Base-by-base conservation (phyloP, 2,797 vertebrate species). In the Gymnothorax reevesii region DNA sequence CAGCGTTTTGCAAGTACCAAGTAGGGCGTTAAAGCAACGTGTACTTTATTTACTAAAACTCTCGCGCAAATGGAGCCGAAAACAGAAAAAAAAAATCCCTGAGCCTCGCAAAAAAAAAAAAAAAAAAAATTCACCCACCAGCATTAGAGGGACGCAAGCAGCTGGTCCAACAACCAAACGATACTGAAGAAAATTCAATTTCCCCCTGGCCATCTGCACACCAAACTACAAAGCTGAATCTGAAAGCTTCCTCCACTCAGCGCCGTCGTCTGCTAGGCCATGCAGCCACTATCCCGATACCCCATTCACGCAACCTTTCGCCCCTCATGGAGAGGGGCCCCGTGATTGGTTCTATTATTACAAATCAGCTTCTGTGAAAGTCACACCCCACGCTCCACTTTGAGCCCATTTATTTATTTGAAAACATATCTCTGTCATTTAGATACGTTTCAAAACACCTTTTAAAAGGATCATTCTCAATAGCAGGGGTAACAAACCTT, bases 141-240 rank as follows among this genome's bases (percentile, higher is more conserved):
- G 88, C 89, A 79, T 69, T 91, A 87, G 89, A 90, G 92, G 85
- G 89, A 52, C 86, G 90, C 92, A 92, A 89, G 88, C 91, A 93
- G 92, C 90, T 93, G 90, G 90, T 91, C 89, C 88, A 91, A 91
- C 88, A 92, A 91, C 90, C 89, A 84, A 90, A 93, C 33, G 89
- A 89, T 88, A 89, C 83, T 86, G 93, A 83, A 89, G 27, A 92
- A 94, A 92, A 93, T 92, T 93, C 77, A 89, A 90, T 93, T 95
- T 87, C 92, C 90, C 88, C 89, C 89, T 86, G 87, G 88, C 94
- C 95, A 95, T 94, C 94, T 95, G 94, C 92, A 95, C 92, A 94
- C 88, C 88, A 88, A 90, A 89, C 89, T 90, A 93, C 92, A 91
- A 92, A 90, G 94, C 94, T 88, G 42, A 87, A 90, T 87, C 93